Evolutionary conservation across 2,797 vertebrate species (phyloP).

Genomic region (Anguilla anguilla): DNA sequence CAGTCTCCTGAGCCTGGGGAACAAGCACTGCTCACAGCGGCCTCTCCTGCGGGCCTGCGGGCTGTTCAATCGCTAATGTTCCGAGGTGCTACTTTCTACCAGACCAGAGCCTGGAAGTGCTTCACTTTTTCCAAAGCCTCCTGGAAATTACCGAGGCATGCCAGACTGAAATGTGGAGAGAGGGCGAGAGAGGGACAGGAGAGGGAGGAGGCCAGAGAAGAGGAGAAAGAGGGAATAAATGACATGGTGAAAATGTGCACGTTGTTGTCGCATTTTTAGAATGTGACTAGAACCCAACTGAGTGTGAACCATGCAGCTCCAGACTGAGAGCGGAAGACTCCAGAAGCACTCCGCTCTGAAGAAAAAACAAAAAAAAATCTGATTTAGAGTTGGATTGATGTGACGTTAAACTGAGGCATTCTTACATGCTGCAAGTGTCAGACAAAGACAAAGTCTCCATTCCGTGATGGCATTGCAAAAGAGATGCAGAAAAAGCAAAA

Average conservation of each 20-base stretch:
- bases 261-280: neutral
- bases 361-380: neutral
- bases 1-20: neutral
- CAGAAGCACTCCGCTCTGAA: neutral
- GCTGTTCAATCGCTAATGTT: neutral
- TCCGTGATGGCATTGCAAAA: neutral
- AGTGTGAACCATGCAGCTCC: neutral
- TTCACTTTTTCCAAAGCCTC: constrained; percentile 12
- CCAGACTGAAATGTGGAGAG: neutral
- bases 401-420: neutral
- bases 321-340: neutral
- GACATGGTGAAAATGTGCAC: neutral
- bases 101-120: constrained; percentile 8
- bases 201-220: constrained; percentile 3
- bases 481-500: neutral
- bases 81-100: neutral
- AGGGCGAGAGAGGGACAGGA: neutral
- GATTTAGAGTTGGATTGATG: neutral
- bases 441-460: neutral
- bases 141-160: neutral
- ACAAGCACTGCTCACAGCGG: neutral
- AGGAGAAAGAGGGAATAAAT: neutral
- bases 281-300: neutral
- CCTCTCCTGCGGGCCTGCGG: neutral
- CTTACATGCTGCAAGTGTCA: neutral